phyloP scores from a whole-genome alignment of 2,113 vertebrate species.

The Thermophis baileyi region DNA sequence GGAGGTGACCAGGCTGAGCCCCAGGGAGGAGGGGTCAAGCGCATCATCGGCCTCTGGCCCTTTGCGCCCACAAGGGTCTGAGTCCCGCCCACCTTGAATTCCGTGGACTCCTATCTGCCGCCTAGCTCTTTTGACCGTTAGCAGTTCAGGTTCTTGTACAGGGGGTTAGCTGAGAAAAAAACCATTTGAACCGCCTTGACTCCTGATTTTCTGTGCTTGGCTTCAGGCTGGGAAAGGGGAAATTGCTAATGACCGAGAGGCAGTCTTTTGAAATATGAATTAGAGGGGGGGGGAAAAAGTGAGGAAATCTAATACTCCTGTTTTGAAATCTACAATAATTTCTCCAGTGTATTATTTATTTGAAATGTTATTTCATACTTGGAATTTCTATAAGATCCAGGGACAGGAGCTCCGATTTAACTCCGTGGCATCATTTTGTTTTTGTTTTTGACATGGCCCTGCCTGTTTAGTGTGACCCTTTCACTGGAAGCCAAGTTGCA shows the following conservation, averaged over 20 bases:
- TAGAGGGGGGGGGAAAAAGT: neutral
- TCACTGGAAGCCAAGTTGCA: conserved; percentile 94
- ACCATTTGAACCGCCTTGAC: neutral
- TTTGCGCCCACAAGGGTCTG: neutral
- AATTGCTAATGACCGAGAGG: neutral
- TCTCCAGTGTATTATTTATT: neutral
- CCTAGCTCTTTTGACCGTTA: too few species aligned
- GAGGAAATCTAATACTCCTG: neutral
- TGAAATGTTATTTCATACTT: neutral
- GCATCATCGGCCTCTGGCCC: too few species aligned
- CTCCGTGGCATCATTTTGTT: neutral
- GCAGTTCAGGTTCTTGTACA: neutral
- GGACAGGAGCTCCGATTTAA: neutral
- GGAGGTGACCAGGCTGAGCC: neutral
- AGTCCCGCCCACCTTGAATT: neutral
- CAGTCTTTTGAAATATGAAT: neutral
- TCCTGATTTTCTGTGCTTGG: neutral
- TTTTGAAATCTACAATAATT: neutral
- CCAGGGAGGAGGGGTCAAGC: neutral
- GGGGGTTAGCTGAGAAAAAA: neutral
- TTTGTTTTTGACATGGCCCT: neutral
- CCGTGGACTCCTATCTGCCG: neutral
- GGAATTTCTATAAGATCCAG: neutral
- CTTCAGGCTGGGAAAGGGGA: neutral
- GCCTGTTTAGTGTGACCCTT: conserved; percentile 77